These are phyloP conservation scores for Helostoma temminkii DNA, from an alignment of 2,797 vertebrate species.

Conservation along the genomic window DNA sequence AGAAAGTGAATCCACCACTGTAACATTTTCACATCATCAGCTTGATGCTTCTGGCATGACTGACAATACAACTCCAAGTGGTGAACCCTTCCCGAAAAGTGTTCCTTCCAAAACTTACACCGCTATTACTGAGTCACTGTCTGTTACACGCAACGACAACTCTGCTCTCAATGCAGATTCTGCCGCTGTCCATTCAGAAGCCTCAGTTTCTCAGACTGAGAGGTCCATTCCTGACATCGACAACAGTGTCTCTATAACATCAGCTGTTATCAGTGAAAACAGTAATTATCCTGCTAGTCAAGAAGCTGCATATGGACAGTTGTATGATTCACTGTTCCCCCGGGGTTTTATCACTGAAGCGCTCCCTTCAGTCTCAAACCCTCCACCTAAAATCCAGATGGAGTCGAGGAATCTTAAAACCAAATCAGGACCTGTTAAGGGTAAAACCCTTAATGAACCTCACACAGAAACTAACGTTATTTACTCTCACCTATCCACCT, in stretches of 20 bases:
- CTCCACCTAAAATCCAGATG: background rate
- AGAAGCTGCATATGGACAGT: conserved; percentile 24
- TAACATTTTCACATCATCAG: conserved; percentile 11
- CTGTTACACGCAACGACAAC: background rate
- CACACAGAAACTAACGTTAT: conserved; percentile 5
- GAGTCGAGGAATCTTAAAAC: background rate
- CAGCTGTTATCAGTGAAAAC: background rate
- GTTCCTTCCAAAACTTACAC: background rate
- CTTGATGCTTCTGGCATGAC: background rate
- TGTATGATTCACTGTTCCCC: conserved; percentile 65
- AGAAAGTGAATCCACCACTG: conserved; percentile 11
- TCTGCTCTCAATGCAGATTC: background rate
- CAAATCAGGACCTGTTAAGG: conserved; percentile 9
- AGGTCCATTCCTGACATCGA: conserved; percentile 1
- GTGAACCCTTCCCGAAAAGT: background rate
- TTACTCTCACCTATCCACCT: background rate
- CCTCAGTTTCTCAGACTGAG: conserved; percentile 1
- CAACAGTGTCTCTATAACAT: background rate
- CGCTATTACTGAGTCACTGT: background rate
- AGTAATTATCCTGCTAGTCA: background rate
- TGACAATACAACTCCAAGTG: background rate
- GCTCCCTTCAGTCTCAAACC: background rate
- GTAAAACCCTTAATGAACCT: conserved; percentile 23
- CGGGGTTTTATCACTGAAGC: conserved; percentile 42
- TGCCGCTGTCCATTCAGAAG: background rate